A percentile compares a stretch with the other conserved stretches of the same genome.
phyloP scores from a whole-genome alignment of 2,113 vertebrate genomes.

The Scytalopus superciliaris region DNA sequence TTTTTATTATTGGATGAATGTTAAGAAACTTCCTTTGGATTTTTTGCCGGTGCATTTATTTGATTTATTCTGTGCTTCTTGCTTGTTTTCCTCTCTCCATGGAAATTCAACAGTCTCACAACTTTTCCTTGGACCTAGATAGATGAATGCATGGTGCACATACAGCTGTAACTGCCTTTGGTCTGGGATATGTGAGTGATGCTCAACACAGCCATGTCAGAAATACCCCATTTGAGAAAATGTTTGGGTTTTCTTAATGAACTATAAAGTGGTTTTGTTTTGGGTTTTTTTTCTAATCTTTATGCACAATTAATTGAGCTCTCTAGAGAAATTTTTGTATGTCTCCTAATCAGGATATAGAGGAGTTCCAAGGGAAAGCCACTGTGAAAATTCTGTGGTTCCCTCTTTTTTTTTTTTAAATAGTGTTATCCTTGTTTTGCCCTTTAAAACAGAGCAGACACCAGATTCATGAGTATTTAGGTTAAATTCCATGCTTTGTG shows the following conservation, averaged over 20 bases:
- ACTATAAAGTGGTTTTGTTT: background rate
- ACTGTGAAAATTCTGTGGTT: background rate
- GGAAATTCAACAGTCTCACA: background rate
- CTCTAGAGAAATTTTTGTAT: background rate
- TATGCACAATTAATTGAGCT: background rate
- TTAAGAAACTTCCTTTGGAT: background rate
- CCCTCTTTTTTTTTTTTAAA: background rate
- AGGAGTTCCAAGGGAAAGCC: background rate
- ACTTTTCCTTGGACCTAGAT: background rate
- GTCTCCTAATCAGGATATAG: background rate
- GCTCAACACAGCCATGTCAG: background rate
- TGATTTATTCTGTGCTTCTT: background rate
- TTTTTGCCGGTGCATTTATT: background rate
- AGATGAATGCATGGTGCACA: background rate
- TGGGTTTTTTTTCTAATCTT: background rate
- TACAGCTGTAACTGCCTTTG: background rate
- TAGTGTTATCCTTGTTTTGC: background rate
- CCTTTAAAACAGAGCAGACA: background rate
- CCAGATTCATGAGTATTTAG: background rate
- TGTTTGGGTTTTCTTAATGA: background rate
- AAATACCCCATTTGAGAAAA: background rate
- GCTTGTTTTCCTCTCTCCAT: background rate
- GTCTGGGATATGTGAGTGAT: fast-evolving
- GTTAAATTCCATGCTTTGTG: background rate
- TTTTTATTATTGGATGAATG: background rate